Evolutionary conservation across 1,140 invertebrate species (phyloP), one percentile per base, ranked within the genome.

Genomic region (Caenorhabditis latens): DNA sequence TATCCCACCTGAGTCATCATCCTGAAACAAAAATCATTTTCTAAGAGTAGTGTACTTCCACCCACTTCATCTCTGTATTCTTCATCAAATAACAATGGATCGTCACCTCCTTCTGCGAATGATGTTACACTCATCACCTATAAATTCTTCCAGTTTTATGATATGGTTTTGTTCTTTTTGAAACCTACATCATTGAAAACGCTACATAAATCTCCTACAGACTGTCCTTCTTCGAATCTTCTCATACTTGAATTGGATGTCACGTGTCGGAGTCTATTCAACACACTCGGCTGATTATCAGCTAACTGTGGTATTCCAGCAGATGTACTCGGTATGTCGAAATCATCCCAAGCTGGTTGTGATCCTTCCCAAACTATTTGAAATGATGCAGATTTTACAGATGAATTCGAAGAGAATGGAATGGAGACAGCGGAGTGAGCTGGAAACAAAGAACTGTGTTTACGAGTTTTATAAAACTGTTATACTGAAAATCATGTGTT

Each of bases 181-280:
- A 32, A 57, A 75, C 82, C n/a, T 32, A 86, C 86, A 65, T 86
- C 86, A 53, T 86, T 71, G 46, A 86, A 86, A 11, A 86, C 86
- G n/a, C 65, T 79, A 65, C 86, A 83, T 16, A 86, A 57, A 40
- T 86, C 86, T 43, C 86, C 86, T 1, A 86, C 71, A 7, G 86
- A 86, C n/a, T 71, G 55, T 43, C 46, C 86, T 21, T 61, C 83
- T 24, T 83, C 65, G 65, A 71, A 71, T 46, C 65, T 48, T 42
- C 58, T 53, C 55, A 61, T 40, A 40, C 58, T 84, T 9, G 83
- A 50, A 2, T 46, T 79, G 46, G 71, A 79, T 21, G 83, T 19
- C 53, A 61, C 83, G 46, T 84, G 55, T 58, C 55, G 40, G 4
- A 84, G n/a, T 5, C 48, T 53, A 61, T 32, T 84, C 9, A 61